Conservation (phyloP, 2,113 vertebrate genomes). For the Oreochromis aureus region DNA sequence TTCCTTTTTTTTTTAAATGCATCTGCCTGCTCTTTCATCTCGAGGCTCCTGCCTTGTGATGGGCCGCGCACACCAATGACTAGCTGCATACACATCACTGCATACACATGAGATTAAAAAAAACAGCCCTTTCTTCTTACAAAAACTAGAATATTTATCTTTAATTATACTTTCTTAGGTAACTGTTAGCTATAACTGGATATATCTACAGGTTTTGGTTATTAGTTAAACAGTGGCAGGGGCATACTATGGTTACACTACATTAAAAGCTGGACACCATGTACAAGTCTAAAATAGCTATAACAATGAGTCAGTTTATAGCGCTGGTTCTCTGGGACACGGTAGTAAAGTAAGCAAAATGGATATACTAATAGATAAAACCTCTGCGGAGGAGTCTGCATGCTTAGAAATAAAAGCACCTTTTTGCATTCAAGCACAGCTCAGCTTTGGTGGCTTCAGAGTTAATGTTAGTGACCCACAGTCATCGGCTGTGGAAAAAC, state of each 20-base stretch:
- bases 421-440: background rate
- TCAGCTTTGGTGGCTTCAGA: background rate
- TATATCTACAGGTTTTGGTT: background rate
- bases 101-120: background rate
- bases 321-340: background rate
- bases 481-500: background rate
- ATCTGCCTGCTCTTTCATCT: constrained; percentile 28
- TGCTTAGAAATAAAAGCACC: background rate
- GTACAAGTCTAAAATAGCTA: background rate
- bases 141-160: background rate
- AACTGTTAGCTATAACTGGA: background rate
- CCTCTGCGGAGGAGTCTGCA: background rate
- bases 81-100: background rate
- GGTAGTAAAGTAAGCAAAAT: background rate
- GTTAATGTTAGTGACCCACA: background rate
- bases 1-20: background rate
- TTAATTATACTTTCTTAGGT: background rate
- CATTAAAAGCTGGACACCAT: background rate
- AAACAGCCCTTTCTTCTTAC: background rate
- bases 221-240: background rate
- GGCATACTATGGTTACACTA: background rate
- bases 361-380: background rate
- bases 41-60: background rate
- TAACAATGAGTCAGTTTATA: background rate
- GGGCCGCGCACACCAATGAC: background rate